These are phyloP conservation scores for Drosophila neoperkinsi DNA, from an alignment of 2,888 invertebrate genomes.

Conservation along the genomic window DNA sequence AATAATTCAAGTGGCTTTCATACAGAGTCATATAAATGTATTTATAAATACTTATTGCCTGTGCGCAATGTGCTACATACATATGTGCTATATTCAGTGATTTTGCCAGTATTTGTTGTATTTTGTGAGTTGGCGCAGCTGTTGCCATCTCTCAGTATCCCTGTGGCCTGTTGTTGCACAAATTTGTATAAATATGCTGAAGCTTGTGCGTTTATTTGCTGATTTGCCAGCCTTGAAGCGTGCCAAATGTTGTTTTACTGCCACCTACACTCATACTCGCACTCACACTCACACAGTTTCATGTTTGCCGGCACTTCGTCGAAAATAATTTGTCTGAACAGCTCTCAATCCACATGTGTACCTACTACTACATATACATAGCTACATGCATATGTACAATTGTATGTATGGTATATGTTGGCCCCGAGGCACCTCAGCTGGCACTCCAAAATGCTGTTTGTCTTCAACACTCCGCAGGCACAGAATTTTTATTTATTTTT, in stretches of 20 bases:
- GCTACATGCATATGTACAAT: neutral
- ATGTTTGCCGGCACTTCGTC: slow-evolving; percentile 56
- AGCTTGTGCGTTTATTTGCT: slow-evolving; percentile 65
- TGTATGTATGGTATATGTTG: slow-evolving; percentile 13
- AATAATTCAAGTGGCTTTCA: slow-evolving; percentile 44
- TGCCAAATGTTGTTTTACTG: slow-evolving; percentile 71
- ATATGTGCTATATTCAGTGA: slow-evolving; percentile 27
- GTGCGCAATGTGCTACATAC: slow-evolving; percentile 18
- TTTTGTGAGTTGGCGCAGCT: slow-evolving; percentile 58
- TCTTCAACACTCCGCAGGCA: slow-evolving; percentile 60
- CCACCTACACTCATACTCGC: slow-evolving; percentile 19
- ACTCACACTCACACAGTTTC: slow-evolving; percentile 18
- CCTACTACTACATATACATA: neutral
- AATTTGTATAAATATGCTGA: slow-evolving; percentile 68
- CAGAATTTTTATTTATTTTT: slow-evolving; percentile 73
- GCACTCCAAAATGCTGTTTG: slow-evolving; percentile 58
- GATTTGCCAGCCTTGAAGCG: slow-evolving; percentile 72
- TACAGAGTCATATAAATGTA: slow-evolving; percentile 11
- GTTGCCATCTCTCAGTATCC: slow-evolving; percentile 35
- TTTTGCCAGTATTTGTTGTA: slow-evolving; percentile 37
- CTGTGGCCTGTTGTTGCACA: slow-evolving; percentile 52
- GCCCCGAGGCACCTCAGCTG: slow-evolving; percentile 57
- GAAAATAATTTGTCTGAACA: slow-evolving; percentile 72
- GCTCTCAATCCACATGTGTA: slow-evolving; percentile 44
- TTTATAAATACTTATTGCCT: slow-evolving; percentile 39